phyloP scores from a whole-genome alignment of 2,113 vertebrate species.

The Tonatia bakeri region DNA sequence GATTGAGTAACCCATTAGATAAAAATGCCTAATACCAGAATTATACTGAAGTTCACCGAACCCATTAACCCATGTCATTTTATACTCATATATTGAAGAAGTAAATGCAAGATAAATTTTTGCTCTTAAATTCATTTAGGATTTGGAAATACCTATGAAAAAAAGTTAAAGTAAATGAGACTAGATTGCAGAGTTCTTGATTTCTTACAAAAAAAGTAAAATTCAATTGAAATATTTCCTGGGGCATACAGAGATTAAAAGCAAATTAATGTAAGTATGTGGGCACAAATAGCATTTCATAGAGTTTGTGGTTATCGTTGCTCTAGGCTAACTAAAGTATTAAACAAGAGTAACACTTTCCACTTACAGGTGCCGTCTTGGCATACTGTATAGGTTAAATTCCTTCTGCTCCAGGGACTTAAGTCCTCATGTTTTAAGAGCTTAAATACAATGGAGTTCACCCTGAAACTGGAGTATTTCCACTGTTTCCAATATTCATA shows the following conservation, averaged over 20 bases:
- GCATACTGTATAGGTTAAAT: conserved; percentile 27
- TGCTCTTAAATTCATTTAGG: conserved; percentile 57
- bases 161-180: conserved; percentile 62
- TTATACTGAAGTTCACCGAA: neutral
- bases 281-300: conserved; percentile 66
- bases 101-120: conserved; percentile 38
- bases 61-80: neutral
- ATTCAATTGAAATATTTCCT: conserved; percentile 77
- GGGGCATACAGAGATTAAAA: conserved; percentile 79
- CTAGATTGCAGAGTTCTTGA: conserved; percentile 30
- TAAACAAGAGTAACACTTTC: conserved; percentile 50
- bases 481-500: neutral
- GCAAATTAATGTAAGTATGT: conserved; percentile 77
- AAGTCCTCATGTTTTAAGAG: neutral
- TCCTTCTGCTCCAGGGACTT: conserved; percentile 18
- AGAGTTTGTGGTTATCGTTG: conserved; percentile 56
- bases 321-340: conserved; percentile 71
- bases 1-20: neutral
- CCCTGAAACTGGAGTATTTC: neutral
- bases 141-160: conserved; percentile 56
- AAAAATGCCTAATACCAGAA: neutral
- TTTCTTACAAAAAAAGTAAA: conserved; percentile 68
- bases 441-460: neutral
- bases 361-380: neutral
- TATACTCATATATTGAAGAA: conserved; percentile 32